phyloP scores from a whole-genome alignment of 2,888 invertebrate genomes.

The Eucera pruinosa region DNA sequence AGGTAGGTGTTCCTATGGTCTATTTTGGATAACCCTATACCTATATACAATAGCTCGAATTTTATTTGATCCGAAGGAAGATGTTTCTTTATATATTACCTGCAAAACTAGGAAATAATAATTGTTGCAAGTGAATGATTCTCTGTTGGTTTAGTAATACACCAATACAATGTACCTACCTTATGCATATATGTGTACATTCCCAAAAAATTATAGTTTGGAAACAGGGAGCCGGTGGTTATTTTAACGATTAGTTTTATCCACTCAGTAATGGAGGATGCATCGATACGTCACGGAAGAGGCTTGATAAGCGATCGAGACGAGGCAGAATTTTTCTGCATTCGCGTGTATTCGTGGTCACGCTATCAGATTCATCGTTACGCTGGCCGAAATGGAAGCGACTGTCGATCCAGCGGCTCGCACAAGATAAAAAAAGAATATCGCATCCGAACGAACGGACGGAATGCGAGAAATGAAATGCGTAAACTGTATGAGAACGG shows the following conservation, averaged over 20 bases:
- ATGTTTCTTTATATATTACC: too few species aligned
- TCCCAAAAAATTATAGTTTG: too few species aligned
- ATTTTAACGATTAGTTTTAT: neutral
- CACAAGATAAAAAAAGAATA: conserved; percentile 24
- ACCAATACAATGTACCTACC: too few species aligned
- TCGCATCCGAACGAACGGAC: neutral
- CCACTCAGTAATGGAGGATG: neutral
- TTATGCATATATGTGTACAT: too few species aligned
- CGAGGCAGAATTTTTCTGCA: conserved; percentile 9
- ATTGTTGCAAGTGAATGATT: too few species aligned
- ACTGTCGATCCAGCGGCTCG: neutral
- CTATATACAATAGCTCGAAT: too few species aligned
- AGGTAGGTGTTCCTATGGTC: too few species aligned
- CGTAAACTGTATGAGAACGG: conserved; percentile 36
- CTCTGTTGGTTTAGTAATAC: too few species aligned
- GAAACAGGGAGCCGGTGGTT: neutral
- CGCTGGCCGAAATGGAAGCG: conserved; percentile 30
- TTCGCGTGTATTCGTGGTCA: conserved; percentile 9
- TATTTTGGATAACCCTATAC: too few species aligned
- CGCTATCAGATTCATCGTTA: conserved; percentile 28
- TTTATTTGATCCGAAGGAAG: too few species aligned
- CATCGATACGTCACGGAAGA: conserved; percentile 35
- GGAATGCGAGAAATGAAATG: conserved; percentile 30
- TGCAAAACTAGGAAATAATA: too few species aligned
- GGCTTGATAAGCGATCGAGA: conserved; percentile 23